A percentile compares a stretch with the other conserved stretches of the same genome.
Conservation (phyloP, 2,797 vertebrate genomes). For the Rachycentron canadum region DNA sequence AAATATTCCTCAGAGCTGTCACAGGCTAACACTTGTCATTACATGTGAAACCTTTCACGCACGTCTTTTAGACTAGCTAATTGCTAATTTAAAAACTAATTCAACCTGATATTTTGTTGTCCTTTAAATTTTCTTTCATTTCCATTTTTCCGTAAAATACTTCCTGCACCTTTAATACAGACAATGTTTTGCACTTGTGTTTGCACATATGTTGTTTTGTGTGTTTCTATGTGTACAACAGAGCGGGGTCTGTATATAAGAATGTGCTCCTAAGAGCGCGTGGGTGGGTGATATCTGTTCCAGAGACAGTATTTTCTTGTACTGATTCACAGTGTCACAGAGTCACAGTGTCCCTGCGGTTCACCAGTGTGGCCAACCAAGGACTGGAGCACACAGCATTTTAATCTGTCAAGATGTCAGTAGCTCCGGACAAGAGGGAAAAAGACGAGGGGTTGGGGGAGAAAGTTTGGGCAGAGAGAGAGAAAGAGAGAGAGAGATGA, state of each 20-base stretch:
- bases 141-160: not conserved
- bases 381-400: conserved; percentile 62
- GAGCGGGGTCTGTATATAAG: conserved; percentile 4
- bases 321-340: conserved; percentile 66
- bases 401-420: conserved; percentile 81
- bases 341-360: conserved; percentile 49
- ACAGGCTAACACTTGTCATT: no score
- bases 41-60: no score
- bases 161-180: not conserved
- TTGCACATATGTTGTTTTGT: conserved; percentile 1
- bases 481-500: conserved; percentile 60
- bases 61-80: no score
- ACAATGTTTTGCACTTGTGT: conserved; percentile 11
- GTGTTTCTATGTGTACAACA: not conserved
- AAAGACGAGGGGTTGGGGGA: not conserved
- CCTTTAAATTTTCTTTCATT: no score
- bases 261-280: conserved; percentile 18
- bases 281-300: conserved; percentile 25
- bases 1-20: no score
- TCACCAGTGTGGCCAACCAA: conserved; percentile 57
- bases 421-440: conserved; percentile 34
- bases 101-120: not conserved
- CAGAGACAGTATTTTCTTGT: conserved; percentile 58
- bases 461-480: conserved; percentile 48
- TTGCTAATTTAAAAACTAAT: no score